phyloP scores from a whole-genome alignment of 2,113 vertebrate genomes.

The Cebus imitator region DNA sequence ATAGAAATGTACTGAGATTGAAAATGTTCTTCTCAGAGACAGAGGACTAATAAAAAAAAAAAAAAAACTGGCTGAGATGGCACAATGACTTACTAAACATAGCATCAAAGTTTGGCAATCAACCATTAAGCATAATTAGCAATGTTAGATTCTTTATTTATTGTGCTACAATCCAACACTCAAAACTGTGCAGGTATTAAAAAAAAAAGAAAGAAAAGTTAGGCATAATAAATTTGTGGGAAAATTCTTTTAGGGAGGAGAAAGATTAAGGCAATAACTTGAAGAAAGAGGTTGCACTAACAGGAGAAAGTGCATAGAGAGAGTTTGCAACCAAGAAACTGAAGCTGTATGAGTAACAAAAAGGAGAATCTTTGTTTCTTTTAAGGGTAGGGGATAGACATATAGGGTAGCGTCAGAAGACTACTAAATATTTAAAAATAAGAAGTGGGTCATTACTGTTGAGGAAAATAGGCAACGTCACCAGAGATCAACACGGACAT shows the following conservation, averaged over 20 bases:
- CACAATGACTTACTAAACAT: not conserved
- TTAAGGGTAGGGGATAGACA: not conserved
- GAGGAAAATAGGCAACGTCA: not conserved
- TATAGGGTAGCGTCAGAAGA: not conserved
- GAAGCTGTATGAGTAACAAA: not conserved
- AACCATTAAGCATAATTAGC: not conserved
- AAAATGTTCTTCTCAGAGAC: not conserved
- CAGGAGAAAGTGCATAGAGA: not conserved
- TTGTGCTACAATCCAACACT: not conserved
- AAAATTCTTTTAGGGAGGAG: not conserved
- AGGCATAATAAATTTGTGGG: not conserved
- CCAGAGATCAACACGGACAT: not conserved
- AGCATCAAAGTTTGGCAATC: not conserved
- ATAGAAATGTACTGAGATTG: not conserved
- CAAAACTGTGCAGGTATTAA: not conserved
- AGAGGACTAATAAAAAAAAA: not conserved
- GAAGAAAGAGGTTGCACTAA: not conserved
- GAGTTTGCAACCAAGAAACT: not conserved
- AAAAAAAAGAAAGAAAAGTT: not conserved
- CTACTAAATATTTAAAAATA: not conserved
- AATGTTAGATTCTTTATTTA: not conserved
- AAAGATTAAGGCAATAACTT: not conserved
- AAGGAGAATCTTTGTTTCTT: not conserved
- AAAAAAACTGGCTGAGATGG: not conserved
- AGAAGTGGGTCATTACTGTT: not conserved